Evolutionary conservation across 2,888 invertebrate genomes (phyloP).

Genomic region (Cephus sareptanus): DNA sequence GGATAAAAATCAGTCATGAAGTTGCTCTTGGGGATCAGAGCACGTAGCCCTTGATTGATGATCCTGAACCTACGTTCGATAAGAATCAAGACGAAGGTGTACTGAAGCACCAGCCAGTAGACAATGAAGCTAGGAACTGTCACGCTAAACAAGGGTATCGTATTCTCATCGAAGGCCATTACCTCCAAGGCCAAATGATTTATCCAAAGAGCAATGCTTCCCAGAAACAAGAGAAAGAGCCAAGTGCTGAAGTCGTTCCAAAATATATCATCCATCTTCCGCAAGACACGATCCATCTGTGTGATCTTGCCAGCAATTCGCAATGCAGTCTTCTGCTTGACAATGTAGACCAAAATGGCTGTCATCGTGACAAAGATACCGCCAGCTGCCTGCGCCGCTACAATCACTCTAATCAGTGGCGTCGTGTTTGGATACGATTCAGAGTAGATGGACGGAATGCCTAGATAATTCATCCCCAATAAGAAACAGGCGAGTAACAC

Average conservation of each 20-base stretch:
- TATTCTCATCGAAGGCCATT: not conserved
- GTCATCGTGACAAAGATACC: conserved; percentile 11
- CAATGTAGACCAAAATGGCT: conserved; percentile 18
- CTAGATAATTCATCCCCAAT: not conserved
- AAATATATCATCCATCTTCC: not conserved
- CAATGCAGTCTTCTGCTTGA: conserved; percentile 22
- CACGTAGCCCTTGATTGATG: conserved; percentile 24
- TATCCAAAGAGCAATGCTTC: not conserved
- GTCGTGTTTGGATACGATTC: conserved; percentile 11
- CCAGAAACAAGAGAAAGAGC: not conserved
- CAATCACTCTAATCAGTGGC: conserved; percentile 15
- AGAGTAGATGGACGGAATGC: conserved; percentile 3
- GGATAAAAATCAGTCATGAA: too few species aligned
- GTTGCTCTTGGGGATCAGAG: not conserved
- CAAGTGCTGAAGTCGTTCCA: not conserved
- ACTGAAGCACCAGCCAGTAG: conserved; percentile 29
- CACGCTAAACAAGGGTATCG: conserved; percentile 5
- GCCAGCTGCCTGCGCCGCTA: conserved; percentile 13
- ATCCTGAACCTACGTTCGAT: conserved; percentile 19
- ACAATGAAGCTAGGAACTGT: conserved; percentile 20
- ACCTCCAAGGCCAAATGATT: not conserved
- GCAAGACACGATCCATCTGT: conserved; percentile 1
- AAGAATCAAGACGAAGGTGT: conserved; percentile 24
- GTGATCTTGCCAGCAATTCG: conserved; percentile 21
- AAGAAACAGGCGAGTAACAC: conserved; percentile 13